Evolutionary conservation across 2,797 vertebrate genomes (phyloP), one percentile per base, ranked within the genome.

Genomic region (Acipenser ruthenus): DNA sequence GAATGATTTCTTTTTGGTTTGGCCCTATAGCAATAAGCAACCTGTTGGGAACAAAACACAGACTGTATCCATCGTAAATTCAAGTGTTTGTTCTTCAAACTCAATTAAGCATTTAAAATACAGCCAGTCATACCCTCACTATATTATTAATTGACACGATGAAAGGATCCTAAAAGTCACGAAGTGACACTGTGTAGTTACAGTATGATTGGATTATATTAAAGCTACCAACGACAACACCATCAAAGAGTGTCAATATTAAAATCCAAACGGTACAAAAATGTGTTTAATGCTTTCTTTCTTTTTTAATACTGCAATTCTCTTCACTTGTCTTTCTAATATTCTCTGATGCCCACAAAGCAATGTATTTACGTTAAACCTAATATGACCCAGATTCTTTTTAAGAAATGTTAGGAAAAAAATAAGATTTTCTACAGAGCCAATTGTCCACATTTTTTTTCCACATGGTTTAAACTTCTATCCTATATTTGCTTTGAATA

Each of bases 1-100:
- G 60, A 80, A 69, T 68, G 75, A 80, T 11, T 77, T 53, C 6
- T 77, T 80, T 83, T 65, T 72, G 58, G 12, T 50, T 76, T 78
- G 68, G 69, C 47, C 69, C 6, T 69, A 70, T 1, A 72, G 63
- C 37, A 78, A 64, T 56, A 70, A 73, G 56, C 12, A 76, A 68
- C 12, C 48, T 73, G n/a, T 47, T 73, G 18, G 66, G 47, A 74
- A 49, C 65, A 76, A 69, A 80, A 73, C 1, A 67, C 0, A 56
- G 59, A 75, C 70, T 60, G 8, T 68, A 73, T 67, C 50, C 52
- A 68, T 72, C 63, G 65, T 69, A 79, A 81, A 68, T 67, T 62
- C 73, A 65, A 67, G 50, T 67, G 67, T 69, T 72, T 66, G 75
- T 74, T 58, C 65, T 67, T 37, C 23, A 78, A 60, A 65, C 10